Evolutionary conservation across 2,888 invertebrate species (phyloP).

Genomic region (Argyresthia albistria): DNA sequence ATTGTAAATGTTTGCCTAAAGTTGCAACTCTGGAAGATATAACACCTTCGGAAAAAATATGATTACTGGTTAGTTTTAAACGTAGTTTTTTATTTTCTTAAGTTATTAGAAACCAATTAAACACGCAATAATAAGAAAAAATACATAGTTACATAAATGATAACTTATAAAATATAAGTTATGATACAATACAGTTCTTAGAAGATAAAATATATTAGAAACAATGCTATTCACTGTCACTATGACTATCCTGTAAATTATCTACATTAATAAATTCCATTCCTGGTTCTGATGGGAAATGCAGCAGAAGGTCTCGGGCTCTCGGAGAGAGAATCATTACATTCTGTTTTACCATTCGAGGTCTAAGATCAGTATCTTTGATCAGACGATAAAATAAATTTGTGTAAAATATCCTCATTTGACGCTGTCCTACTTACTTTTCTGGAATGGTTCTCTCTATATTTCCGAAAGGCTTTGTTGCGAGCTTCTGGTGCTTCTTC

Average conservation of each 20-base stretch:
- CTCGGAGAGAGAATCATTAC: not conserved
- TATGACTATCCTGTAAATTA: not conserved
- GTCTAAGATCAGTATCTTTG: not conserved
- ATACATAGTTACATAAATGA: no score
- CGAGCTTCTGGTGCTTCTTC: conserved; percentile 6
- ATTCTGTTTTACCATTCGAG: not conserved
- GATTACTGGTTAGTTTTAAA: no score
- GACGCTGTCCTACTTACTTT: not conserved
- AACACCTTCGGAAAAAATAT: no score
- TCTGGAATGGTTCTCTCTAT: not conserved
- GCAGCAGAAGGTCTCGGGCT: not conserved
- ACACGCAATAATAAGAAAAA: no score
- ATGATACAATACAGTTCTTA: not conserved
- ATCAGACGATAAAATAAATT: not conserved
- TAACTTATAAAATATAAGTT: no score
- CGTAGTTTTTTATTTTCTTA: no score
- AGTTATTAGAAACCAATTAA: no score
- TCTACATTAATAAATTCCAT: not conserved
- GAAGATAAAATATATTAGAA: not conserved
- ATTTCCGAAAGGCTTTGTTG: conserved; percentile 11
- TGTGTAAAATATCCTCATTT: not conserved
- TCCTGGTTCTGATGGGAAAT: not conserved
- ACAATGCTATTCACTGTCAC: not conserved
- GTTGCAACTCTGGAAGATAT: no score
- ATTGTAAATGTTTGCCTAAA: no score